Conservation (phyloP, 2,888 invertebrate species). For the Erebia palarica region DNA sequence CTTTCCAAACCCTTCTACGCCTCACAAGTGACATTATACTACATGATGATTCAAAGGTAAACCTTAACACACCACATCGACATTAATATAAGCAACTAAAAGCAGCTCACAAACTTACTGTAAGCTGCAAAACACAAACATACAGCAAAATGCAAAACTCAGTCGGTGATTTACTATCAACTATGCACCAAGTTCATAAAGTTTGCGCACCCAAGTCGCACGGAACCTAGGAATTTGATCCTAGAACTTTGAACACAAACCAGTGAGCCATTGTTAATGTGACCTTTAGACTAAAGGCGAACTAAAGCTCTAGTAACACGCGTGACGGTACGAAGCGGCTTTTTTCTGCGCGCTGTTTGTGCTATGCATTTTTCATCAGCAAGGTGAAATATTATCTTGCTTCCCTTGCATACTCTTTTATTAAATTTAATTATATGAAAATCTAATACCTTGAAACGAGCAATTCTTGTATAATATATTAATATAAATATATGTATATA, state of each 20-base stretch:
- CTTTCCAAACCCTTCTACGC: too few species aligned
- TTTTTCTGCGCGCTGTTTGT: too few species aligned
- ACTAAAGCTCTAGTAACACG: slow-evolving; percentile 13
- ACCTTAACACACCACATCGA: too few species aligned
- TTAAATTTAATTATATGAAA: too few species aligned
- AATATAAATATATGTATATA: too few species aligned
- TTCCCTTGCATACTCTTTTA: too few species aligned
- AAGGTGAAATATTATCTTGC: too few species aligned
- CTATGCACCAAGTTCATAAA: slow-evolving; percentile 18
- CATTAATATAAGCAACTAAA: not conserved
- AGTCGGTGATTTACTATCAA: slow-evolving; percentile 13
- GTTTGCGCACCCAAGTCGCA: slow-evolving; percentile 17
- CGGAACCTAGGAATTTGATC: slow-evolving; percentile 28
- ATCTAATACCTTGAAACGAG: too few species aligned
- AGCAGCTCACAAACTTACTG: not conserved
- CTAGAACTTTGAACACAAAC: slow-evolving; percentile 27
- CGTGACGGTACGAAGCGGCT: not conserved
- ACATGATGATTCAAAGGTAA: too few species aligned
- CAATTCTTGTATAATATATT: too few species aligned
- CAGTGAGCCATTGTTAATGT: slow-evolving; percentile 33
- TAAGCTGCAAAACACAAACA: slow-evolving; percentile 1
- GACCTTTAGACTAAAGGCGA: slow-evolving; percentile 41
- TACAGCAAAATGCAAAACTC: not conserved
- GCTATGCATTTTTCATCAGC: too few species aligned
- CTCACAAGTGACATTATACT: too few species aligned